These are phyloP conservation scores for Uloborus plumipes DNA, from an alignment of 2,888 invertebrate genomes.

Conservation along the genomic window DNA sequence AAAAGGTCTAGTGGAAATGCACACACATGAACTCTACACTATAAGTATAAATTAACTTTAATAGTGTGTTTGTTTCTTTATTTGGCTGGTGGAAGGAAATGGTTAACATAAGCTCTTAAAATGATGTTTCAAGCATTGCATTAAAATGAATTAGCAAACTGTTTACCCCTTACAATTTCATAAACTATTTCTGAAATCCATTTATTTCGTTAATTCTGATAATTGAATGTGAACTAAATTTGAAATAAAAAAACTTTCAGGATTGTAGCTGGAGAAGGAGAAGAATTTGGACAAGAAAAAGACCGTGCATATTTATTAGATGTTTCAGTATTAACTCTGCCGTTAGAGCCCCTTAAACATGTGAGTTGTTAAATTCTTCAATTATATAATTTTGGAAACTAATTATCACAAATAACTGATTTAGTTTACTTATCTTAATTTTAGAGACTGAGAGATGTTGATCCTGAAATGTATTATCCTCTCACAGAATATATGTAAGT, in stretches of 20 bases:
- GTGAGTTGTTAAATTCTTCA: constrained; percentile 66
- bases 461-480: constrained; percentile 85
- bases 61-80: too few relatives aligned
- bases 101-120: too few relatives aligned
- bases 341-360: constrained; percentile 78
- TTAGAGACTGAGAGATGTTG: constrained; percentile 82
- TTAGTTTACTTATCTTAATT: constrained; percentile 46
- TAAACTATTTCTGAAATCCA: too few relatives aligned
- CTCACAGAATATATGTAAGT: constrained; percentile 77
- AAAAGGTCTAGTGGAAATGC: too few relatives aligned
- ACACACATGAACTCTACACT: too few relatives aligned
- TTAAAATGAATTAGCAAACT: too few relatives aligned
- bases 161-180: too few relatives aligned
- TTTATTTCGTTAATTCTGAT: too few relatives aligned
- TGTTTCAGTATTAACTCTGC: constrained; percentile 79
- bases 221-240: too few relatives aligned
- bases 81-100: too few relatives aligned
- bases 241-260: constrained; percentile 73
- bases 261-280: constrained; percentile 86
- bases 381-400: background rate
- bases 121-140: too few relatives aligned
- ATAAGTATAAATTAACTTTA: too few relatives aligned
- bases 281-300: constrained; percentile 83
- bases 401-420: background rate
- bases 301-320: constrained; percentile 82